Conservation (phyloP, 2,888 invertebrate genomes). For the Tiliacea aurago region DNA sequence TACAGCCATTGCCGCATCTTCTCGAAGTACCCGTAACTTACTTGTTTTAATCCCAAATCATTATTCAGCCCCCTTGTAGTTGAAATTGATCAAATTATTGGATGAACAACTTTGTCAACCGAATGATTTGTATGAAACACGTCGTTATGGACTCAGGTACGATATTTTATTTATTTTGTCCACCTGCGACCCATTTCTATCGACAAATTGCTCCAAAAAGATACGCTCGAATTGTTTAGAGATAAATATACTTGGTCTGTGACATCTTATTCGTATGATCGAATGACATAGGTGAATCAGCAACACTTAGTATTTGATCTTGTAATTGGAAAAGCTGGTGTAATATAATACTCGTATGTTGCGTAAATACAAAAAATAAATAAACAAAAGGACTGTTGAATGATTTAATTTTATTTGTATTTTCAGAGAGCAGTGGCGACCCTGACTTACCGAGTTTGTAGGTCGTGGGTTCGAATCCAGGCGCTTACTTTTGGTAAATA, state of each 20-base stretch:
- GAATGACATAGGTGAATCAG: slow-evolving; percentile 15
- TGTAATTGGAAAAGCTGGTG: background rate
- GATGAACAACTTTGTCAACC: slow-evolving; percentile 4
- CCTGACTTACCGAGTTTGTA: no score
- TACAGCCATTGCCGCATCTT: background rate
- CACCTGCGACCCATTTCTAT: slow-evolving; percentile 30
- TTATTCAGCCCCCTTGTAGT: background rate
- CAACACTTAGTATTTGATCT: slow-evolving; percentile 15
- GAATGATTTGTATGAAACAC: background rate
- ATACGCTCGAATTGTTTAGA: slow-evolving; percentile 4
- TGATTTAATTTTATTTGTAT: no score
- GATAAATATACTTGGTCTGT: slow-evolving; percentile 20
- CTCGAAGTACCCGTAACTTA: background rate
- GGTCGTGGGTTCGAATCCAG: no score
- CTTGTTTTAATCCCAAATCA: slow-evolving; percentile 14
- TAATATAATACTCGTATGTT: no score
- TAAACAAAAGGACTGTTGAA: background rate
- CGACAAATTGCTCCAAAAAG: slow-evolving; percentile 20
- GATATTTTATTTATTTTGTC: slow-evolving; percentile 26
- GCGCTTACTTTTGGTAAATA: no score
- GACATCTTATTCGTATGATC: slow-evolving; percentile 25
- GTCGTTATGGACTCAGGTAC: slow-evolving; percentile 11
- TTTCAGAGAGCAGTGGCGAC: no score
- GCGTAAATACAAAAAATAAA: background rate
- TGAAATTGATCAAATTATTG: slow-evolving; percentile 36